Conservation (phyloP, 2,888 invertebrate species). For the Diaprepes abbreviatus region DNA sequence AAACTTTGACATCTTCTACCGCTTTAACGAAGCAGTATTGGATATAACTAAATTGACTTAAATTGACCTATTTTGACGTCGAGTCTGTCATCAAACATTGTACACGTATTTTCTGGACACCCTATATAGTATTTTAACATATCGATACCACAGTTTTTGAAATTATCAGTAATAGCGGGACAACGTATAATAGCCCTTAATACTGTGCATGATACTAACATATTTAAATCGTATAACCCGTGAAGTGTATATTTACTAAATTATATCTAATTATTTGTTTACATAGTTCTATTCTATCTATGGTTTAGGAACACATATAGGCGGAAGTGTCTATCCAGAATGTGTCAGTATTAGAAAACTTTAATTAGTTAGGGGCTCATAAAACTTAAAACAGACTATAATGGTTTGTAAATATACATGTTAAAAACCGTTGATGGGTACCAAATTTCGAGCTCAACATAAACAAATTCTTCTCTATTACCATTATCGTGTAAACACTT, state of each 20-base stretch:
- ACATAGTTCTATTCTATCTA: constrained; percentile 15
- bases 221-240: too few species aligned
- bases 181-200: too few species aligned
- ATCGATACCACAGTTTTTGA: too few species aligned
- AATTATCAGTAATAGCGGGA: too few species aligned
- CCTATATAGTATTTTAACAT: too few species aligned
- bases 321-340: constrained; percentile 46
- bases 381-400: constrained; percentile 61
- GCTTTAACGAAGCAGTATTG: too few species aligned
- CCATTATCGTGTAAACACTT: constrained; percentile 59
- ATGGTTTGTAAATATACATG: constrained; percentile 63
- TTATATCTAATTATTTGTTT: constrained; percentile 14
- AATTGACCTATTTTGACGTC: too few species aligned
- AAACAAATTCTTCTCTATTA: constrained; percentile 62
- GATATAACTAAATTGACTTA: too few species aligned
- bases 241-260: not conserved
- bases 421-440: constrained; percentile 64
- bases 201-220: too few species aligned
- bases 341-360: constrained; percentile 47
- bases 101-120: too few species aligned
- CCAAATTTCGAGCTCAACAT: constrained; percentile 64
- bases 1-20: too few species aligned
- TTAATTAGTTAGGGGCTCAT: constrained; percentile 57
- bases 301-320: constrained; percentile 11
- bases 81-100: too few species aligned